Base-by-base conservation (phyloP, 2,888 invertebrate species). In the Drosophila multiciliata region DNA sequence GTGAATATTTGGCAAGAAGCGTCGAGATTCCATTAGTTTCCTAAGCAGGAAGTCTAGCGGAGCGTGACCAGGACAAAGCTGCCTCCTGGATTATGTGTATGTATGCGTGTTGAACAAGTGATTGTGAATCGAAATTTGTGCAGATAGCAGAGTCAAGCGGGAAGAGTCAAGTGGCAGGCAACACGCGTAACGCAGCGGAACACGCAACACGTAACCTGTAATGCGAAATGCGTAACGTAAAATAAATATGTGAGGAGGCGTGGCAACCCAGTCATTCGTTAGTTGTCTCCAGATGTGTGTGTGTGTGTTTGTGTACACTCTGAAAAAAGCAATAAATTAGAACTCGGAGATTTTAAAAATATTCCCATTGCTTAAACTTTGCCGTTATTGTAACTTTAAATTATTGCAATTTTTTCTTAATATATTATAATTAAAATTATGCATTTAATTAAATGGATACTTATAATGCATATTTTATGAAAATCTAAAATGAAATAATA, bases 21-120 rank as follows among this genome's bases (percentile, higher is more conserved):
- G 75, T 64, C 66, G 54, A 48, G 69, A 81, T 82, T 82, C 71
- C 75, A 84, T 74, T 80, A 81, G 63, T 26, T 60, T 5, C 45
- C 61, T 20, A 66, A 66, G 23, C 50, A 60, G 62, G n/a, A 45
- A 48, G 33, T 35, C 32, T 40, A 55, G 48, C 60, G 52, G 61
- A 57, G 77, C 72, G 74, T 74, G 72, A 61, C 63, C 77, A 49
- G 65, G 36, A 65, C 65, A 72, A 72, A 72, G 60, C 36, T 70
- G 52, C n/a, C 17, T 12, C 2, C 20, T 3, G 17, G 17, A 62
- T 75, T 49, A 49, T 35, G 4, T 32, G 23, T 38, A 35, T 29
- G 6, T 36, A 29, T 55, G 54, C 57, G 63, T 29, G 45, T 29
- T 15, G 17, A 33, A 52, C 23, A 40, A 42, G 23, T 42, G 35